Evolutionary conservation across 2,888 invertebrate genomes (phyloP).

Genomic region (Rugalucina vietnamica): DNA sequence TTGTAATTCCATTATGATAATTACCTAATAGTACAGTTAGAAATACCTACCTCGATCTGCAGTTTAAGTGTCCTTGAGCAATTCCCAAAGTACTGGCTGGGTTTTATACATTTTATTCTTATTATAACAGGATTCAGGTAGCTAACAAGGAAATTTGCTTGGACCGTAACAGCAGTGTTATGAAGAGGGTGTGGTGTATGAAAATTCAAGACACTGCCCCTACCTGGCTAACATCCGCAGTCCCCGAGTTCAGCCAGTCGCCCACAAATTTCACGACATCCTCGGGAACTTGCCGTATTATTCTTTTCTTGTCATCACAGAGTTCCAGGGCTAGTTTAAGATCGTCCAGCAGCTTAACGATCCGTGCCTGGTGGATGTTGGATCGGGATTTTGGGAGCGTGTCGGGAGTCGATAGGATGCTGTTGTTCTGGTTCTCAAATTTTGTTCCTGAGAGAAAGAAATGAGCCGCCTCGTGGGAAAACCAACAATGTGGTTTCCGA

Average conservation of each 20-base stretch:
- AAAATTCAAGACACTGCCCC: no score
- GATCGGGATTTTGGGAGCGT: conserved; percentile 43
- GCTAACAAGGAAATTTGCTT: no score
- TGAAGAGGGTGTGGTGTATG: background rate
- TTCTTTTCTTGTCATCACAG: conserved; percentile 44
- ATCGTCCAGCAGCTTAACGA: conserved; percentile 61
- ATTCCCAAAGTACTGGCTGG: background rate
- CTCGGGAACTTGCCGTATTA: conserved; percentile 54
- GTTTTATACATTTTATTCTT: no score
- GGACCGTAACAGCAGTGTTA: background rate
- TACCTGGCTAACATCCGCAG: conserved; percentile 47
- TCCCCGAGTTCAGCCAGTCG: conserved; percentile 46
- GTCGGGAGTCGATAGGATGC: conserved; percentile 48
- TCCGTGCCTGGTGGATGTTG: conserved; percentile 45
- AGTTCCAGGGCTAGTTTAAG: conserved; percentile 57
- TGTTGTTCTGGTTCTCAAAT: conserved; percentile 53
- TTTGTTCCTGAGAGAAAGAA: conserved; percentile 56
- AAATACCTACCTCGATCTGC: no score
- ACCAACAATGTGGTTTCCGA: no score
- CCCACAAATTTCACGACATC: conserved; percentile 50
- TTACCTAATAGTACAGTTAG: no score
- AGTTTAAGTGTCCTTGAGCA: no score
- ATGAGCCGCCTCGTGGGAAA: no score
- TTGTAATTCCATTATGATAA: no score
- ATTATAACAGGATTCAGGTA: no score